Conservation (phyloP, 2,113 vertebrate genomes). For the Aegithalos caudatus region DNA sequence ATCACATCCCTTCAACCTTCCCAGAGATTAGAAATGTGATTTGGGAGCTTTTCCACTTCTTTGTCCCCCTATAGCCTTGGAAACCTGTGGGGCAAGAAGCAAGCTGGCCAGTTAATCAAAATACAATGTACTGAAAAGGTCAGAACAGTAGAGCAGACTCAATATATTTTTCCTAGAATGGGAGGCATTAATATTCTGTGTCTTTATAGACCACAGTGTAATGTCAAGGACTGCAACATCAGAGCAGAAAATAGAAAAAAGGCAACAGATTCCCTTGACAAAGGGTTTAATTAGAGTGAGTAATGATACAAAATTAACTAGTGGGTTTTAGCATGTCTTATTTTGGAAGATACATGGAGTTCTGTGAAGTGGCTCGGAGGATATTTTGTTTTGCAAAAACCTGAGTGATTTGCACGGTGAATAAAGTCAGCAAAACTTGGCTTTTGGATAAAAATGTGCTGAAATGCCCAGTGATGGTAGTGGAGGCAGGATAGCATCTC, state of each 20-base stretch:
- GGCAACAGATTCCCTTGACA: constrained; percentile 22
- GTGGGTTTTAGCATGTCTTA: not conserved
- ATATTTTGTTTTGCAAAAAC: not conserved
- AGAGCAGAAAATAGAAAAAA: constrained; percentile 24
- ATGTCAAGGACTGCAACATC: constrained; percentile 21
- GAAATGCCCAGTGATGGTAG: not conserved
- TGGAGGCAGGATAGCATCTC: not conserved
- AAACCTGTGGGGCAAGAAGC: constrained; percentile 50
- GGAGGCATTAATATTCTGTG: constrained; percentile 48
- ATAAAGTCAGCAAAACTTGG: not conserved
- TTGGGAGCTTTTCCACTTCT: constrained; percentile 6
- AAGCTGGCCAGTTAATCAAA: constrained; percentile 63
- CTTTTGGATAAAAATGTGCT: not conserved
- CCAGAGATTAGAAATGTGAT: not conserved
- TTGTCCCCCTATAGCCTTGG: not conserved
- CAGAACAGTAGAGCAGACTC: constrained; percentile 3
- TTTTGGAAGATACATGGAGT: constrained; percentile 23
- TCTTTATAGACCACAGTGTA: not conserved
- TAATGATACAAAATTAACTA: not conserved
- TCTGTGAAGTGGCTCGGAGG: not conserved
- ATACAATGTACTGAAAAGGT: constrained; percentile 62
- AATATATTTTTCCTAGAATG: constrained; percentile 41
- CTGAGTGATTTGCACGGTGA: not conserved
- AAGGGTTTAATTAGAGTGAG: constrained; percentile 55
- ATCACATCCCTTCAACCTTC: not conserved